Percentiles rank a stretch among this genome's conserved stretches.
phyloP scores from a whole-genome alignment of 2,888 invertebrate genomes.

The Aleiodes leptofemur region DNA sequence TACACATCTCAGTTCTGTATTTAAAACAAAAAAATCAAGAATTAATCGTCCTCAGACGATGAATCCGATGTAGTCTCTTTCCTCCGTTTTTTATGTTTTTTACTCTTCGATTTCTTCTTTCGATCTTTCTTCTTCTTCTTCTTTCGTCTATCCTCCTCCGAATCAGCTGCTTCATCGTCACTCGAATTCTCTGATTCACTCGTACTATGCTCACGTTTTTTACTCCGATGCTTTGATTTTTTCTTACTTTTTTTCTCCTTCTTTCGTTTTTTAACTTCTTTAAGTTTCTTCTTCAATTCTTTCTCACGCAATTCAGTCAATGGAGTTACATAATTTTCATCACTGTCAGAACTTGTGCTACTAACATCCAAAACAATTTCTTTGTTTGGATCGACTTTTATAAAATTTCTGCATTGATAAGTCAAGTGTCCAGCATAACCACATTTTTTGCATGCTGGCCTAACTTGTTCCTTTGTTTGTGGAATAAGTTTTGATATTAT shows the following conservation, averaged over 20 bases:
- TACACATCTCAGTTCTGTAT: not conserved
- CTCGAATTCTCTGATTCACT: slow-evolving; percentile 64
- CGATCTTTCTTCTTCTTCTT: slow-evolving; percentile 52
- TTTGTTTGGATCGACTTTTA: slow-evolving; percentile 94
- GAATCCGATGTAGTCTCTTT: slow-evolving; percentile 55
- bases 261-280: slow-evolving; percentile 79
- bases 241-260: slow-evolving; percentile 77
- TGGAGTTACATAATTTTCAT: slow-evolving; percentile 89
- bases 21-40: not conserved
- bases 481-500: slow-evolving; percentile 77
- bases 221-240: slow-evolving; percentile 72
- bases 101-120: slow-evolving; percentile 66
- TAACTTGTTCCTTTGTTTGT: slow-evolving; percentile 84
- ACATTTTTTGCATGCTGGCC: slow-evolving; percentile 95
- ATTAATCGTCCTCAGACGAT: slow-evolving; percentile 10
- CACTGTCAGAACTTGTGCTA: slow-evolving; percentile 94
- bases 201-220: slow-evolving; percentile 56
- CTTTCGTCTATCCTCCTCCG: slow-evolving; percentile 60
- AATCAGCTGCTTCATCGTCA: slow-evolving; percentile 55
- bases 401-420: slow-evolving; percentile 96
- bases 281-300: slow-evolving; percentile 84
- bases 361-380: slow-evolving; percentile 95
- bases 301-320: slow-evolving; percentile 87
- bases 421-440: slow-evolving; percentile 97
- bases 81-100: slow-evolving; percentile 72